Base-by-base conservation (phyloP, 2,797 vertebrate species). In the Euphonia xanthogaster region DNA sequence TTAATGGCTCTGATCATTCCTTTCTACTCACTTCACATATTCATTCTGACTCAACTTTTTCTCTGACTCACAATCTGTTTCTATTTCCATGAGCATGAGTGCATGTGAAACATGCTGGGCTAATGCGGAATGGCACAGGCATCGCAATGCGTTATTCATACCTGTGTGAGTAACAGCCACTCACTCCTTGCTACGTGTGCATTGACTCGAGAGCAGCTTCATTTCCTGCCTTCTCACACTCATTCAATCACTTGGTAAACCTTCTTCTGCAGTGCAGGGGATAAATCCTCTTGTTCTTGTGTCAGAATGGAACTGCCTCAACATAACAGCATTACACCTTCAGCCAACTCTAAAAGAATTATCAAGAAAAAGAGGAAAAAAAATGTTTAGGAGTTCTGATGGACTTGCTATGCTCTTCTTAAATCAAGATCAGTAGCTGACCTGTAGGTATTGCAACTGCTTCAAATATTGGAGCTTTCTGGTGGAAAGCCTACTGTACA, bases 1-100 rank as follows among this genome's bases (percentile, higher is more conserved):
- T 78, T 71, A 90, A 68, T 85, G 66, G 39, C 61, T 28, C 9
- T 60, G 51, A 72, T 94, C 67, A 82, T 91, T 85, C 78, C 90
- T 94, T 93, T 97, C 93, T 96, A 40, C 75, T 93, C 77, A 62
- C 65, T 96, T 94, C 92, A 87, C 86, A 84, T 82, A 95, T 67
- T 86, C 83, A 86, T 86, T 89, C 87, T 97, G 96, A 96, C 90
- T 96, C 95, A 96, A 44, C 72, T 68, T 89, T 58, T 94, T 94
- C 75, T 93, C 86, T 96, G 95, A 97, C 77, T 97, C 95, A 97
- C 65, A 51, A 24, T 88, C 65, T 89, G 48, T 53, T 97, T 90
- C 93, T 93, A 93, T 94, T 94, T 96, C 90, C 91, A 73, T 61
- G 72, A 55, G 65, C 76, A 54, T 22, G 86, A 91, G 55, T 47